Base-by-base conservation (phyloP, 1,140 invertebrate species). In the Lepidurus couesii region DNA sequence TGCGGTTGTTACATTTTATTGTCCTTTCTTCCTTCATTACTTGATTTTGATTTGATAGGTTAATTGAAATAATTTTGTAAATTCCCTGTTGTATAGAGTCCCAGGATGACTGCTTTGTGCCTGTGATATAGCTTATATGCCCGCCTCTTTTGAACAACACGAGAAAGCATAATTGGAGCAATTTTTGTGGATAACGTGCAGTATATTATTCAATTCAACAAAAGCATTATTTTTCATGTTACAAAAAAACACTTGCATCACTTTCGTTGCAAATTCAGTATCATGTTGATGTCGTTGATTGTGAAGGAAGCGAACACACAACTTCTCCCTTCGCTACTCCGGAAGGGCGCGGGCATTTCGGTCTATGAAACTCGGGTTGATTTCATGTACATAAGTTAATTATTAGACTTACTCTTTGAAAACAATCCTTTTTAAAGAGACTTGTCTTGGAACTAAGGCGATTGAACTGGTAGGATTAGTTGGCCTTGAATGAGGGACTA, bases 91-190 rank as follows among this genome's bases (percentile, higher is more conserved):
- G 53, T 65, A 65, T 65, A 65, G 53, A 21, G 21, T n/a, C 16
- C 10, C 3, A 65, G 53, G 53, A 13, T 65, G 16, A 65, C 53
- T 65, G 53, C 53, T 65, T 65, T 65, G 53, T 65, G 53, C 53
- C 53, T 65, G 53, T 65, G 53, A 65, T 65, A 65, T 65, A 65
- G 53, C 53, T 65, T 65, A 21, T 53, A 53, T 65, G 53, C 53
- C 53, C 53, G 47, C 53, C 13, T 65, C 53, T 65, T 65, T 65
- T 65, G 13, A 65, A 65, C 21, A 65, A 13, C 53, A 4, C 21
- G 16, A 9, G 53, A 65, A 65, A 65, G 53, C 53, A 13, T 65
- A 65, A 16, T 7, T 65, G 53, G 53, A 65, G 53, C 53, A 21
- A 65, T 13, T n/a, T n/a, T 65, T 7, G 16, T 21, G 53, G 0